Evolutionary conservation across 2,888 invertebrate species (phyloP).

Genomic region (Sesamia inferens): DNA sequence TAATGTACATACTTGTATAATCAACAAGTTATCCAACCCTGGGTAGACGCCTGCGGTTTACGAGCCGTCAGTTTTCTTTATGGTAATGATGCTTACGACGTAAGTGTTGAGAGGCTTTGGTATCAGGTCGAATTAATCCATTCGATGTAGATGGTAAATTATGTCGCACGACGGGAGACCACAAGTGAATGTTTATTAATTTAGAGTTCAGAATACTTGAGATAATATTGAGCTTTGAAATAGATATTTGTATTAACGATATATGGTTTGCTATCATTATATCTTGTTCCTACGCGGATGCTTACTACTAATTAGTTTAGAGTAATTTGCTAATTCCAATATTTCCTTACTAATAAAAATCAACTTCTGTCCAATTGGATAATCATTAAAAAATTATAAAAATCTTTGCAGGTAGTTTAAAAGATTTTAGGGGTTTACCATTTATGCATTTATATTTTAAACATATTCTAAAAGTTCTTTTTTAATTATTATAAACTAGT

Average conservation of each 20-base stretch:
- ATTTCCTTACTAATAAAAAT: neutral
- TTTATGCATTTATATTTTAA: neutral
- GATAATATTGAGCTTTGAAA: conserved; percentile 6
- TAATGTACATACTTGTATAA: conserved; percentile 19
- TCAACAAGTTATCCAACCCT: conserved; percentile 12
- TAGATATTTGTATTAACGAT: conserved; percentile 5
- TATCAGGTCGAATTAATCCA: conserved; percentile 59
- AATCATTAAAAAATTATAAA: neutral
- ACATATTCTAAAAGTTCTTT: too few species aligned
- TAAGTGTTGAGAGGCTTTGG: conserved; percentile 65
- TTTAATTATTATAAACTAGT: too few species aligned
- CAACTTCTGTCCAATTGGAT: neutral
- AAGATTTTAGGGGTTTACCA: neutral
- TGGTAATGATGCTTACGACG: conserved; percentile 73
- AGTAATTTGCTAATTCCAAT: neutral
- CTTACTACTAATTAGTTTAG: neutral
- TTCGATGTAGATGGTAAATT: conserved; percentile 49
- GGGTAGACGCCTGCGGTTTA: conserved; percentile 69
- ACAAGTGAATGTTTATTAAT: conserved; percentile 27
- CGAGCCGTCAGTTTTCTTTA: conserved; percentile 79
- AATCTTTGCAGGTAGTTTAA: too few species aligned
- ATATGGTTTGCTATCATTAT: conserved; percentile 2
- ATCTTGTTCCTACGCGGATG: neutral
- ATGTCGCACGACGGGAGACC: conserved; percentile 33
- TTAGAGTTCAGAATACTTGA: conserved; percentile 9